Evolutionary conservation across 2,888 invertebrate genomes (phyloP).

Genomic region (Dolichopus griseipennis): DNA sequence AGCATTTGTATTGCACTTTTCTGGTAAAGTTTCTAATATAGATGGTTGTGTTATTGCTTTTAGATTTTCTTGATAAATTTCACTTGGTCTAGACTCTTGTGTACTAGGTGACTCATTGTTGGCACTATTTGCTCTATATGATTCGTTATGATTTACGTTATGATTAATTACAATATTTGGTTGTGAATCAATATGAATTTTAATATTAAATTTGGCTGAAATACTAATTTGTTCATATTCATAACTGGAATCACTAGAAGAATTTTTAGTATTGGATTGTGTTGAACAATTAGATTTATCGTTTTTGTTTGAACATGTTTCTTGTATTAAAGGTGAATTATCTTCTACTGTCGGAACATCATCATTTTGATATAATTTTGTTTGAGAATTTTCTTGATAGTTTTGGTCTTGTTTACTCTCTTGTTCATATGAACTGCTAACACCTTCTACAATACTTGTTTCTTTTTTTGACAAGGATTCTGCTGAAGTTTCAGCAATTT

Average conservation of each 20-base stretch:
- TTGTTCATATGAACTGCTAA: too few species aligned
- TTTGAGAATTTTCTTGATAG: constrained; percentile 9
- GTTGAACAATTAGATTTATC: not conserved
- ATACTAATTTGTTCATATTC: constrained; percentile 35
- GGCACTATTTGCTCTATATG: not conserved
- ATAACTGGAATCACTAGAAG: not conserved
- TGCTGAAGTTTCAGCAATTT: constrained; percentile 34
- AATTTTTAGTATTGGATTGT: not conserved
- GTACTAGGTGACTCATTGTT: not conserved
- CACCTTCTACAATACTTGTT: not conserved
- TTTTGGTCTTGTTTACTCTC: not conserved
- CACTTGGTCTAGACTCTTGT: not conserved
- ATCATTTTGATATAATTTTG: constrained; percentile 10
- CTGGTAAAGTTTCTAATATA: not conserved
- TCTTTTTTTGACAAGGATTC: constrained; percentile 24
- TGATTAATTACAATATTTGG: not conserved
- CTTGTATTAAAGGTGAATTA: not conserved
- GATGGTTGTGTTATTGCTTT: not conserved
- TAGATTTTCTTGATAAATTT: constrained; percentile 5
- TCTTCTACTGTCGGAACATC: not conserved
- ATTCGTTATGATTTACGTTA: constrained; percentile 9
- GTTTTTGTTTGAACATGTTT: not conserved
- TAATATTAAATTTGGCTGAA: constrained; percentile 40
- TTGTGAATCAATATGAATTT: constrained; percentile 33
- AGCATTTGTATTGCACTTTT: not conserved